Conservation (phyloP, 2,113 vertebrate genomes). For the Brevimyrus niger region DNA sequence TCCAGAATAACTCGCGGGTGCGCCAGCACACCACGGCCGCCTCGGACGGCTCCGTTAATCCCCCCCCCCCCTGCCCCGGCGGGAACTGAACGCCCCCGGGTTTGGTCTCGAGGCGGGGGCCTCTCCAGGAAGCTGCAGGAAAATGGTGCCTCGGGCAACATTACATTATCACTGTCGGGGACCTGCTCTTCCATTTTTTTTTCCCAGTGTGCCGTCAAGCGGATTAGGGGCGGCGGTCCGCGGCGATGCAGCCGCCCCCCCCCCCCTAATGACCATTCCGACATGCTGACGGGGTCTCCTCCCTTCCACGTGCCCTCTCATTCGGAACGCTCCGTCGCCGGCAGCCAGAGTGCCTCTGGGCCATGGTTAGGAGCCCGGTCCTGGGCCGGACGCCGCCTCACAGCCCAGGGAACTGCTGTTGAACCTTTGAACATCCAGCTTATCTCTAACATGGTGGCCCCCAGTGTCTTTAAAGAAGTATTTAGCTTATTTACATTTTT, state of each 20-base stretch:
- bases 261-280: background rate
- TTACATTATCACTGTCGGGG: slow-evolving; percentile 35
- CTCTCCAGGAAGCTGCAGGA: slow-evolving; percentile 34
- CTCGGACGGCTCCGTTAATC: slow-evolving; percentile 9
- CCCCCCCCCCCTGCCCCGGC: slow-evolving; percentile 15
- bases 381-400: background rate
- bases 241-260: background rate
- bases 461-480: background rate
- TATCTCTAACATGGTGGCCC: background rate
- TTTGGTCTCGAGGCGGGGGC: slow-evolving; percentile 21
- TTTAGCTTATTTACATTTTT: background rate
- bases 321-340: background rate
- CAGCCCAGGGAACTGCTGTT: background rate
- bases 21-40: slow-evolving; percentile 20
- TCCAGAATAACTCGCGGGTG: slow-evolving; percentile 30
- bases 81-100: slow-evolving; percentile 31
- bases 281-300: background rate
- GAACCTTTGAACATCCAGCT: background rate
- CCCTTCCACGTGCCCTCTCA: background rate
- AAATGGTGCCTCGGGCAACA: slow-evolving; percentile 38
- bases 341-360: background rate
- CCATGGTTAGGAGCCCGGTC: too few species aligned
- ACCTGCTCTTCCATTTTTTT: background rate
- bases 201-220: slow-evolving; percentile 12
- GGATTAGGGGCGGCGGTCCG: slow-evolving; percentile 37